phyloP scores from a whole-genome alignment of 2,797 vertebrate species.

The Odontamblyopus lacepedii region DNA sequence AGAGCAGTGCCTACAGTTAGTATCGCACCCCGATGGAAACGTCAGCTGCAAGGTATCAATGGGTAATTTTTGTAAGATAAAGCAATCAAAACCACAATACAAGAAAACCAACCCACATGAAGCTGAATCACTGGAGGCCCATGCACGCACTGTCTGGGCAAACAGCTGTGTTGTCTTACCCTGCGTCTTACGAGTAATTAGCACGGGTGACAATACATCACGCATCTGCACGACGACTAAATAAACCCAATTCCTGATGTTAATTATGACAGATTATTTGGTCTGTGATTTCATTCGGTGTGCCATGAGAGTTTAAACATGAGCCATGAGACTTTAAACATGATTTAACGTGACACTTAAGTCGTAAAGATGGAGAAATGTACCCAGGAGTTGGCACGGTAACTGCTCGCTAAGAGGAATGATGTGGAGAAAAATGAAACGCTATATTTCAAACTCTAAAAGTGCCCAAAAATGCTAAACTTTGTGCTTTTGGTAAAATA shows the following conservation, averaged over 20 bases:
- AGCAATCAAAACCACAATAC: constrained; percentile 8
- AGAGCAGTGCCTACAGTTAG: no score
- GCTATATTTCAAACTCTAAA: constrained; percentile 39
- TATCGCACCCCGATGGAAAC: no score
- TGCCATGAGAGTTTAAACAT: constrained; percentile 4
- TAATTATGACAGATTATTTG: constrained; percentile 26
- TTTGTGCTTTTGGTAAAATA: constrained; percentile 35
- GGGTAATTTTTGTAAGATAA: neutral
- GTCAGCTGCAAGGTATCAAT: neutral
- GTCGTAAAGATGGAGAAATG: constrained; percentile 37
- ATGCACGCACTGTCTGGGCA: constrained; percentile 31
- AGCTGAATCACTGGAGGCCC: constrained; percentile 28
- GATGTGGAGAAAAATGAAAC: constrained; percentile 27
- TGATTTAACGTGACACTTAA: constrained; percentile 31
- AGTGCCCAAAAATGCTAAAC: constrained; percentile 37
- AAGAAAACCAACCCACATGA: constrained; percentile 15
- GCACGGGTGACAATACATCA: constrained; percentile 25
- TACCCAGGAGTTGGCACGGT: constrained; percentile 20
- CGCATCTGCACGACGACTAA: constrained; percentile 10
- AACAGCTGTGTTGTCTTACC: constrained; percentile 50
- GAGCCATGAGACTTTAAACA: constrained; percentile 1
- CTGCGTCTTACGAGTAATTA: constrained; percentile 41
- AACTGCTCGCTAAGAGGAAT: constrained; percentile 23
- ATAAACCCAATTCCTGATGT: constrained; percentile 13
- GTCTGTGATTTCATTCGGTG: constrained; percentile 14